Evolutionary conservation across 2,113 vertebrate species (phyloP), one percentile per base, ranked within the genome.

Genomic region (Conger conger): DNA sequence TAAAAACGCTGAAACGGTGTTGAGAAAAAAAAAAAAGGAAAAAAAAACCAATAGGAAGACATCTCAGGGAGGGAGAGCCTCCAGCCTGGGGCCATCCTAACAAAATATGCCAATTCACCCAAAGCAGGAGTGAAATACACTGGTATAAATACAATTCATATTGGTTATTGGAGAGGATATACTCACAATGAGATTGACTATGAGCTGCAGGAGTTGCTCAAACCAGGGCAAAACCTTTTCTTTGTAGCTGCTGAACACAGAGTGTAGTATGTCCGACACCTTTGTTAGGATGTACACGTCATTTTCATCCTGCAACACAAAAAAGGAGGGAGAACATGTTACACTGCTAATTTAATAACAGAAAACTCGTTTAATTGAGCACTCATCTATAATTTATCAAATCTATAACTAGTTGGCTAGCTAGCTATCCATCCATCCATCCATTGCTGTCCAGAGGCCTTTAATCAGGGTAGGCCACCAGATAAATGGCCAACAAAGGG

Each of bases 201-300:
- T 98, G 90, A 99, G 95, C 27, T 97, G 98, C 91, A 99, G 95
- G 85, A 99, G 94, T 91, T 98, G 97, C 87, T 99, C 99, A 90
- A 99, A 99, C 99, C 99, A 99, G 0, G 96, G 97, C 86, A 99
- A 95, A 83, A 98, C 96, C 83, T 99, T 98, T 89, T 99, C 98
- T 88, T 96, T 99, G 86, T 99, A 98, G 86, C 97, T 98, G 89
- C 97, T 99, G 95, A 99, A 99, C 91, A 99, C 96, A 0, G 99
- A 97, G 93, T 99, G 99, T 92, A 99, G 95, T 93, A 99, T 96
- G 89, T 99, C 99, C 0, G 99, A 99, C 86, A 99, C 97, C 95
- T 99, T 99, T 89, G 97, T 99, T 90, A 99, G 92, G 93, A 99
- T 99, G 96, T 99, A 99, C 88, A 99, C 95, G 0, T 99, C 99